Conservation (phyloP, 2,797 vertebrate genomes). For the Scyliorhinus canicula region DNA sequence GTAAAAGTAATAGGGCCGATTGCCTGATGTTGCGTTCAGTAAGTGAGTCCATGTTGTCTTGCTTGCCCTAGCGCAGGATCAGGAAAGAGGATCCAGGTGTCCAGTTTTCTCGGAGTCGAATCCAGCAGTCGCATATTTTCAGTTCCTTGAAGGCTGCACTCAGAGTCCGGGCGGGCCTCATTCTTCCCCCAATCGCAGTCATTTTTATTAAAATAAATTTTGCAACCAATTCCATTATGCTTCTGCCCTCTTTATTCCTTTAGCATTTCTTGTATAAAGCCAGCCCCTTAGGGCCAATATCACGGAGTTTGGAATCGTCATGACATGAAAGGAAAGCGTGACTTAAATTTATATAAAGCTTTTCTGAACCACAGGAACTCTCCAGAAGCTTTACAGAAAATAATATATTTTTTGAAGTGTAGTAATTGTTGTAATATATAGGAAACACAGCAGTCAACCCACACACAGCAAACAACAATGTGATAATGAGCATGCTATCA, state of each 20-base stretch:
- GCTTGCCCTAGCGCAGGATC: background rate
- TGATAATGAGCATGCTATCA: too few relatives aligned
- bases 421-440: background rate
- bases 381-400: background rate
- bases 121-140: background rate
- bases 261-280: background rate
- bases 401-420: background rate
- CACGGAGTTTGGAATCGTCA: background rate
- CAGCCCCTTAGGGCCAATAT: too few relatives aligned
- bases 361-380: background rate
- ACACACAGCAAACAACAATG: too few relatives aligned
- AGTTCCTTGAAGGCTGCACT: background rate
- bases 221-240: background rate
- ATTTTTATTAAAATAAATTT: background rate
- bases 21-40: background rate
- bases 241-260: background rate
- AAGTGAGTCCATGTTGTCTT: background rate
- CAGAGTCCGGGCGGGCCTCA: background rate
- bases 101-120: background rate
- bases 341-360: too few relatives aligned
- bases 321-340: background rate
- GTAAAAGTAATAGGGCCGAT: background rate
- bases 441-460: background rate
- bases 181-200: background rate
- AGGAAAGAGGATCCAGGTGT: background rate